Evolutionary conservation across 2,888 invertebrate species (phyloP), one percentile per base, ranked within the genome.

Genomic region (Lycophotia porphyrea): DNA sequence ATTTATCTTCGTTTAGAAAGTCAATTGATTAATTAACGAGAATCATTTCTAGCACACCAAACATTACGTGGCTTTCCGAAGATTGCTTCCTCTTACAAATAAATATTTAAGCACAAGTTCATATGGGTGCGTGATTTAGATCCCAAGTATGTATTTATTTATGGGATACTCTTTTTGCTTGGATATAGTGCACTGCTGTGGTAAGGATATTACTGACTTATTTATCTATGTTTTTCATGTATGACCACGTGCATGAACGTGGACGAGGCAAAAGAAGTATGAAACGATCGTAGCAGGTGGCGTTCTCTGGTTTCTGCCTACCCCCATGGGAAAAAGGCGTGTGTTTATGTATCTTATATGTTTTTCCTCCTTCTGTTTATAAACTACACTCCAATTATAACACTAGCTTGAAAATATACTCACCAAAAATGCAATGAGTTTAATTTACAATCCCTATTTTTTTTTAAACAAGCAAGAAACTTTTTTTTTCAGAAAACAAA

Each of bases 71-170:
- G 34, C 47, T 55, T 63, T 42, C 27, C 42, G 13, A 76, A 80
- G 47, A 82, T 71, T n/a, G 21, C 44, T 80, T 70, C 7, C 36
- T 36, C 31, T 68, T 27, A 55, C 27, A 44, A 63, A 61, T 73
- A 65, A 73, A 84, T 84, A 80, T 80, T 82, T 71, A 55, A 84
- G 70, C 44, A 52, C 34, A 36, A 42, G 15, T 64, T 71, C 55
- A 60, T 58, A 47, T 31, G 21, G 42, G 18, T 49, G 55, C 68
- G 64, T 78, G 67, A 68, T 68, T 71, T 74, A 55, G 24, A 52
- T 66, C 55, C 34, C 24, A 69, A 31, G 55, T 44, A 58, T 61
- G 34, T 60, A 79, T 79, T 74, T 82, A 71, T 83, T 81, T 74
- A 73, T 83, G 42, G 49, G 7, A 47, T 65, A 61, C 42, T 18